phyloP scores from a whole-genome alignment of 2,888 invertebrate species.

The Disparrhopalites patrizii region DNA sequence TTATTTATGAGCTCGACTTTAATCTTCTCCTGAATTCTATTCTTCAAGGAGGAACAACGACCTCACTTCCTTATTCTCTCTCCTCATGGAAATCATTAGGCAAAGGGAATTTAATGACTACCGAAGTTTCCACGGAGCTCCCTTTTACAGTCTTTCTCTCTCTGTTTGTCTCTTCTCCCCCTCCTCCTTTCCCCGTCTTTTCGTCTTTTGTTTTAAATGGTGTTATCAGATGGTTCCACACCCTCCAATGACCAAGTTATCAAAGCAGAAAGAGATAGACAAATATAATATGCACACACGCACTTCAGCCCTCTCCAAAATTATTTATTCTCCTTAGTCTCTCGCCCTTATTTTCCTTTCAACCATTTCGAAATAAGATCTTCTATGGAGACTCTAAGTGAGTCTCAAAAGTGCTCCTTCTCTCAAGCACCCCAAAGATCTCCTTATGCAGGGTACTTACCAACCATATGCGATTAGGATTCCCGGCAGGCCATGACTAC shows the following conservation, averaged over 20 bases:
- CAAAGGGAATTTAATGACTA: slow-evolving; percentile 25
- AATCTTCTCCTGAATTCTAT: slow-evolving; percentile 11
- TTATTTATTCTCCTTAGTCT: too few relatives aligned
- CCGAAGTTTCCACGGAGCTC: too few relatives aligned
- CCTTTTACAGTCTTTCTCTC: slow-evolving; percentile 13
- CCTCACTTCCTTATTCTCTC: background rate
- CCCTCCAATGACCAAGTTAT: slow-evolving; percentile 13
- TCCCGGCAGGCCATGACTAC: too few relatives aligned
- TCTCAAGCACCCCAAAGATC: background rate
- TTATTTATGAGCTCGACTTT: slow-evolving; percentile 19
- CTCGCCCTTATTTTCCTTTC: too few relatives aligned
- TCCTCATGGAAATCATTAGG: slow-evolving; percentile 16
- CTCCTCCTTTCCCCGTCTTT: background rate
- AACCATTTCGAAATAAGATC: too few relatives aligned
- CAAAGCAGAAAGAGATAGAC: slow-evolving; percentile 39
- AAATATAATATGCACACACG: slow-evolving; percentile 25
- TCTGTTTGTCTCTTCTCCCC: slow-evolving; percentile 7
- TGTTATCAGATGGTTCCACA: slow-evolving; percentile 22
- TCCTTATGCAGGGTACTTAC: too few relatives aligned
- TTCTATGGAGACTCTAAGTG: too few relatives aligned
- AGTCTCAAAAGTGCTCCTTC: too few relatives aligned
- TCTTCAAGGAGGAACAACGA: background rate
- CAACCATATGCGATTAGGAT: too few relatives aligned
- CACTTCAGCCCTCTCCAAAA: background rate
- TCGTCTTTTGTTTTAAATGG: slow-evolving; percentile 22